Evolutionary conservation across 2,888 invertebrate genomes (phyloP), one percentile per base, ranked within the genome.

Genomic region (Tenthredo livida): DNA sequence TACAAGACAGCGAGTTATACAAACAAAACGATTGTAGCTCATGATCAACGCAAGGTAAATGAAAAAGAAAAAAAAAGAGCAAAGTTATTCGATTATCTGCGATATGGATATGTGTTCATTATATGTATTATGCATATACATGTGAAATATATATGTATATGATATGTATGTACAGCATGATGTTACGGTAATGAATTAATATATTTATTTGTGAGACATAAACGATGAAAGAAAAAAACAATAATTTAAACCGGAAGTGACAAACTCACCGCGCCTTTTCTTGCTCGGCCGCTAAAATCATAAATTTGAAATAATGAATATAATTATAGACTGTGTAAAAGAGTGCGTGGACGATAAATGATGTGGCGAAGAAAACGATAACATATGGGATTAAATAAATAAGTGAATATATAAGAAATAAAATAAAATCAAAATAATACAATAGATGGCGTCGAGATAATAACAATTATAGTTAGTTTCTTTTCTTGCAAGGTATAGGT

Each of bases 231-330:
- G 43, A 9, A 12, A n/a, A 73, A 73, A 43, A 43, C 21, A 43
- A 17, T 21, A 43, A 21, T 25, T 43, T 43, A 1, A 61, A 73
- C 85, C 67, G 85, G 75, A 87, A 72, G 73, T 86, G 88, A 61
- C 21, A 67, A 40, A 86, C 89, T 89, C 88, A 91, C 91, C 90
- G 89, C 58, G 83, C 58, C 87, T 88, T 84, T 4, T 88, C 86
- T 87, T 91, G 91, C 88, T 90, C 92, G 86, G 92, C 91, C 89
- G 92, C 93, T 92, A 92, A 90, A 92, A 91, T 88, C 89, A 90
- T 87, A 91, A 88, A 91, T 89, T 87, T 89, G 89, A 85, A 86
- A 86, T 84, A 87, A 78, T 86, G 84, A 86, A 84, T 85, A 89
- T 86, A 89, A 87, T 87, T 87, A 88, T 87, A 86, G 33, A 4